Conservation (phyloP, 2,797 vertebrate species). For the Toxotes lorentzi region DNA sequence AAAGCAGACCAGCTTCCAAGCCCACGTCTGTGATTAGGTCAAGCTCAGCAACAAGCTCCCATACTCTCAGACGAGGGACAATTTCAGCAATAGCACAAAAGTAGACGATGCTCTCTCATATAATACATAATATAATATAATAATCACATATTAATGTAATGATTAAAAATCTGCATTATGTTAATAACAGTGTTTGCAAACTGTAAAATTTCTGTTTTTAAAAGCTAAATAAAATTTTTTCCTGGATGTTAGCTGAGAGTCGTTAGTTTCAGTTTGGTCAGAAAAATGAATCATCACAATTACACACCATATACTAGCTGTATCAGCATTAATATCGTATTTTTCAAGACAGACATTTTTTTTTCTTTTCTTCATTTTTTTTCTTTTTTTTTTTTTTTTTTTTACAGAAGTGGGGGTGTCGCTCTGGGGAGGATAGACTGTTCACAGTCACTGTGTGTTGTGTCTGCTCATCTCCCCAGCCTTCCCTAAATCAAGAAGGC, state of each 20-base stretch:
- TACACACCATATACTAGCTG: conserved; percentile 39
- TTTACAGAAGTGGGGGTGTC: neutral
- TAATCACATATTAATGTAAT: neutral
- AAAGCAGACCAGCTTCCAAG: conserved; percentile 59
- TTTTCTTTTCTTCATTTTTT: neutral
- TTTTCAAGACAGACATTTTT: conserved; percentile 5
- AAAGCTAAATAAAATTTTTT: neutral
- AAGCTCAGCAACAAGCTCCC: neutral
- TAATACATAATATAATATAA: neutral
- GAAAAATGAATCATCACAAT: conserved; percentile 69
- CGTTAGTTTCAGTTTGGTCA: conserved; percentile 69
- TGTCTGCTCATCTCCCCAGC: conserved; percentile 63
- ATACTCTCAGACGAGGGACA: neutral
- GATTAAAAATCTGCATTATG: neutral
- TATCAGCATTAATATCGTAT: conserved; percentile 54
- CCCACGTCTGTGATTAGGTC: conserved; percentile 34
- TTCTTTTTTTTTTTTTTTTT: neutral
- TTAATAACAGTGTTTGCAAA: neutral
- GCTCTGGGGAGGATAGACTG: conserved; percentile 31
- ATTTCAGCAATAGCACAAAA: neutral
- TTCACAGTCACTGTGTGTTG: conserved; percentile 48
- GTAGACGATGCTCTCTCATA: neutral
- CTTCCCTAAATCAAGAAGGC: conserved; percentile 84
- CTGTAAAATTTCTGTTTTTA: neutral
- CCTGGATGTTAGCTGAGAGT: conserved; percentile 14